Evolutionary conservation across 1,140 invertebrate genomes (phyloP).

Genomic region (Daktulosphaira vitifoliae): DNA sequence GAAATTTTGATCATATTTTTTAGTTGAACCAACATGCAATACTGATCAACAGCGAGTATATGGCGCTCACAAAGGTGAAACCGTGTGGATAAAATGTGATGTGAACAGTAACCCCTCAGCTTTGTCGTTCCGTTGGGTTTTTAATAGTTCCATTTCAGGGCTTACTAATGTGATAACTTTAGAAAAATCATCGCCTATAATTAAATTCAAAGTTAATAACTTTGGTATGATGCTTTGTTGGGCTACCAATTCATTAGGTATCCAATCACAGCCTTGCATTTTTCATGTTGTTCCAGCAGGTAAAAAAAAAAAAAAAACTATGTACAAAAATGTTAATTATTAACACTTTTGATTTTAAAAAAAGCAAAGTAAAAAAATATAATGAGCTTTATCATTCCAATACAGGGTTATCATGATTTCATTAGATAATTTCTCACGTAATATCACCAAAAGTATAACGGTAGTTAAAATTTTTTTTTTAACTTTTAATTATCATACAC

Average conservation of each 20-base stretch:
- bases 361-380: no score
- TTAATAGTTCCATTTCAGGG: conserved; percentile 51
- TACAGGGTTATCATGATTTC: no score
- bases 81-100: conserved; percentile 49
- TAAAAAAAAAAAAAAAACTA: no score
- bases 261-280: conserved; percentile 48
- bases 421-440: no score
- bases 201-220: conserved; percentile 39
- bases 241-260: conserved; percentile 49
- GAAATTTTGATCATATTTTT: no score
- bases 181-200: neutral
- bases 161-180: conserved; percentile 42
- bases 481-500: no score
- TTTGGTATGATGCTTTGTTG: conserved; percentile 52
- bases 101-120: conserved; percentile 51
- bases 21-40: conserved; percentile 48
- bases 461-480: no score
- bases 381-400: no score
- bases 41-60: conserved; percentile 47
- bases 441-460: no score
- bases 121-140: conserved; percentile 51
- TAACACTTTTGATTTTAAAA: no score
- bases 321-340: no score
- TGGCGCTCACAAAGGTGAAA: conserved; percentile 51
- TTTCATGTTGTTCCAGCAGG: conserved; percentile 52